Evolutionary conservation across 2,888 invertebrate genomes (phyloP), one percentile per base, ranked within the genome.

Genomic region (Nasonovia ribisnigri): DNA sequence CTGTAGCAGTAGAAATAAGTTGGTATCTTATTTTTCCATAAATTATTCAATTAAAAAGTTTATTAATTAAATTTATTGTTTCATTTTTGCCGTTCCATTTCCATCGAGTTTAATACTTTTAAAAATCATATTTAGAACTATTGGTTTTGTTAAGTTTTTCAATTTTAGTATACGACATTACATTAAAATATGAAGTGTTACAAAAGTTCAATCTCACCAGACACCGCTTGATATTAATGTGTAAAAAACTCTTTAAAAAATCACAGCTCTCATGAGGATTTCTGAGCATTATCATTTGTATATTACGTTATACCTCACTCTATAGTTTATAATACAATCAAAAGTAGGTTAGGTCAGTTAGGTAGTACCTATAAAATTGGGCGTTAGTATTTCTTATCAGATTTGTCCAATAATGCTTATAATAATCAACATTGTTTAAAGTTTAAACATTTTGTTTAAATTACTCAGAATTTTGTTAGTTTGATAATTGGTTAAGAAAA

Each of bases 11-110:
- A 77, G 77, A 77, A 77, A 77, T 77, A 20, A 77, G 77, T 77
- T 77, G 36, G 8, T 77, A 77, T 77, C 36, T 77, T n/a, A 36
- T 36, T 36, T 77, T 36, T 77, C 36, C 20, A 77, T 36, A 77
- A 36, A 77, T 36, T 36, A 77, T 77, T 77, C 20, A 77, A 77
- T 77, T 77, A 77, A 77, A 77, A 36, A 77, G 36, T 77, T 77
- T 36, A 77, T 77, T 77, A 77, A 77, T 77, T 77, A 77, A 77
- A 36, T 77, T 77, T 77, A 77, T 77, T 77, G 77, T 36, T 77
- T 36, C 36, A 36, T 77, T 77, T 77, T 77, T 67, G n/a, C 20
- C 36, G 36, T 77, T 36, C 36, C 36, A 77, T 77, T 77, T 42
- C 20, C 3, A 77, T 42, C 8, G 77, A 36, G 36, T 8, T 77